Evolutionary conservation across 2,113 vertebrate species (phyloP).

Genomic region (Dipodomys spectabilis): DNA sequence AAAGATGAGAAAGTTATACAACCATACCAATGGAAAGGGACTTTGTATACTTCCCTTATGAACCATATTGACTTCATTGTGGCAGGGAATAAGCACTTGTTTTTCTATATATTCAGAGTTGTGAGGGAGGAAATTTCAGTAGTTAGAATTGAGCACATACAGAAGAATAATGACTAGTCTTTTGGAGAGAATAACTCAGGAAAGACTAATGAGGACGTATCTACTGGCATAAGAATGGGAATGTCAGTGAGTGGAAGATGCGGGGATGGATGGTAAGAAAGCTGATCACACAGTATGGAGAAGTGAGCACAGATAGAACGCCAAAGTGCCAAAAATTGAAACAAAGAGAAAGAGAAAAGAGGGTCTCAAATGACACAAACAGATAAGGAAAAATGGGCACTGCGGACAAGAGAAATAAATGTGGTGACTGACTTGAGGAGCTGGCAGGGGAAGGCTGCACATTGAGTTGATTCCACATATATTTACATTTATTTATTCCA

Average conservation of each 20-base stretch:
- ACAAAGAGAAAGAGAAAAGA: neutral
- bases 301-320: neutral
- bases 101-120: neutral
- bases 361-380: neutral
- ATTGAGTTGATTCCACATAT: neutral
- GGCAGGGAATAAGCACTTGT: too few relatives aligned
- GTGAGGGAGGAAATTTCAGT: neutral
- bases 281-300: neutral
- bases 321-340: neutral
- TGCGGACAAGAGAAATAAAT: neutral
- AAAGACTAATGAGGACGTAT: neutral
- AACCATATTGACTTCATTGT: neutral
- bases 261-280: neutral
- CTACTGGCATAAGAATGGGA: neutral
- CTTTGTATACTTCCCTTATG: neutral
- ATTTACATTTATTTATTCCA: neutral
- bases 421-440: neutral
- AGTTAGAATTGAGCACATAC: neutral
- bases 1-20: neutral
- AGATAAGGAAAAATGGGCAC: neutral
- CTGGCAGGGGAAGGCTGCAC: too few relatives aligned
- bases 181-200: neutral
- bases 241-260: accelerated
- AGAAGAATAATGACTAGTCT: neutral
- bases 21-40: neutral